These are phyloP conservation scores for Lepidocolaptes lacrymiger DNA, from an alignment of 2,797 vertebrate species.

Conservation along the genomic window DNA sequence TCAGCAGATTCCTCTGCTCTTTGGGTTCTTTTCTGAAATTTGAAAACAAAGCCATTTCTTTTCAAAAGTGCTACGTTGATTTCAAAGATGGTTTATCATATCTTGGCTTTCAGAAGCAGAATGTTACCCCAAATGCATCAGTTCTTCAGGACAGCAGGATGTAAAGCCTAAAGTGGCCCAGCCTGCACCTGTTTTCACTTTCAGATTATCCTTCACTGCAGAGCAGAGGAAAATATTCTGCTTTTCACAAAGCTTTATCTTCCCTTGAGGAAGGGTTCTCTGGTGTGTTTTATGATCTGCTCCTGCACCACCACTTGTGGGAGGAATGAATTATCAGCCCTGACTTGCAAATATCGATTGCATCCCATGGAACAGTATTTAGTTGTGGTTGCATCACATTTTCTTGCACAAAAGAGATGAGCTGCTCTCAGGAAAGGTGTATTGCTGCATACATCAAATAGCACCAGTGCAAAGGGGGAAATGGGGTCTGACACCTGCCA, in stretches of 20 bases:
- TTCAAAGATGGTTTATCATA: background rate
- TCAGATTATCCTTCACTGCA: background rate
- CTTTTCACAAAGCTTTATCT: background rate
- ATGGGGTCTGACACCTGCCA: background rate
- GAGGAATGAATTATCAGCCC: background rate
- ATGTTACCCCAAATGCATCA: background rate
- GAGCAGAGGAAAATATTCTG: background rate
- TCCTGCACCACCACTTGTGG: background rate
- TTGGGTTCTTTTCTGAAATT: rapidly evolving
- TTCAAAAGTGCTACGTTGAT: background rate
- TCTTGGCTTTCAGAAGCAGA: background rate
- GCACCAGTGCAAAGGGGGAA: background rate
- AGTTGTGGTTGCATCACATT: background rate
- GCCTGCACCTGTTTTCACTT: background rate
- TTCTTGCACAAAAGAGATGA: background rate
- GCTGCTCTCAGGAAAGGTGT: background rate
- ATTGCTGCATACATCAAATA: background rate
- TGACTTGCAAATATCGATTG: background rate
- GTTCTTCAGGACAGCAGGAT: background rate
- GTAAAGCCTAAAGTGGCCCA: background rate
- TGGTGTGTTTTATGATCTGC: background rate
- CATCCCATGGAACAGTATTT: background rate
- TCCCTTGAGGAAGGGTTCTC: background rate
- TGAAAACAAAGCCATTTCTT: background rate
- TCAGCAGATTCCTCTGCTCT: background rate